Base-by-base conservation (phyloP, 2,888 invertebrate species). In the Drosophila rubida region DNA sequence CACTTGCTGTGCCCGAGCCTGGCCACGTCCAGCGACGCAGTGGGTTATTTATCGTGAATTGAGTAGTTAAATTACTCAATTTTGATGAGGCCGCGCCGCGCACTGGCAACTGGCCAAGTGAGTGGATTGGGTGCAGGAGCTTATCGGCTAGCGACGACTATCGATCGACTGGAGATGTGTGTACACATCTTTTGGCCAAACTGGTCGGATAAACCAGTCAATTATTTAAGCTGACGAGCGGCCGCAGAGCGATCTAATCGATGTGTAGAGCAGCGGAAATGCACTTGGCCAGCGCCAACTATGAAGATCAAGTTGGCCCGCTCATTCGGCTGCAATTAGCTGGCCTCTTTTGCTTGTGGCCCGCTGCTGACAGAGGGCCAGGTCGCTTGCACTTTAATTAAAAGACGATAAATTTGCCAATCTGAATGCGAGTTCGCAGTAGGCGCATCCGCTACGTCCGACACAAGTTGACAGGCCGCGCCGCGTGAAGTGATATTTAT, bases 341-440 rank as follows among this genome's bases (percentile, higher is more conserved):
- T 69, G 49, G 61, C 65, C 72, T 74, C 61, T 55, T 25, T 6
- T 25, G 4, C 7, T 25, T 25, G 4, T 6, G 25, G 5, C 1
- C 7, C 25, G 25, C 51, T 22, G 53, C 66, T 84, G 88, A 88
- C 87, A 72, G 72, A 84, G 86, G 76, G 74, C 70, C 74, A 67
- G 84, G 84, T 84, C 89, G 89, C 82, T 81, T 89, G 89, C 90
- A 86, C 88, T 89, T 91, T 91, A 90, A 90, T 90, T 90, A 91
- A 91, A 90, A 91, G 90, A 86, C 90, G 90, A 90, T 90, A 90
- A 90, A 90, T 90, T 91, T 89, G 75, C 83, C 77, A 79, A 74
- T 73, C 76, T 74, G 74, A 74, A 77, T 71, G 77, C 60, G 11
- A 32, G 61, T 65, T 64, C 41, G 63, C 25, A 50, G 42, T 35